Percentiles rank a stretch among this genome's conserved stretches.
phyloP scores from a whole-genome alignment of 2,888 invertebrate species.

The Anarsia innoxiella region DNA sequence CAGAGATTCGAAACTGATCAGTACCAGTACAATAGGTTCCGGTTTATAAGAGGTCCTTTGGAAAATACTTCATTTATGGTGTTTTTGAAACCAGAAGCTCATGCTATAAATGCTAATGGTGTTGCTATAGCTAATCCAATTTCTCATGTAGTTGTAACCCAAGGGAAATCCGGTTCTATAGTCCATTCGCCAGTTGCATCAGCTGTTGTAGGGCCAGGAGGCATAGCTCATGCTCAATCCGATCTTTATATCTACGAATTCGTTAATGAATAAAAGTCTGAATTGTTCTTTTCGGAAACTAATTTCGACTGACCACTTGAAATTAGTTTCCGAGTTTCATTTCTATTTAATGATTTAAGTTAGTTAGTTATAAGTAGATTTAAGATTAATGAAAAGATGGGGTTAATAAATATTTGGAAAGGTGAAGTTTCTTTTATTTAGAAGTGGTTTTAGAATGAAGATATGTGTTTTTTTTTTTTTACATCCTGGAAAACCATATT shows the following conservation, averaged over 20 bases:
- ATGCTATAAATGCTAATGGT: constrained; percentile 78
- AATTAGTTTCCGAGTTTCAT: constrained; percentile 51
- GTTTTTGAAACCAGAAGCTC: constrained; percentile 78
- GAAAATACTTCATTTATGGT: constrained; percentile 36
- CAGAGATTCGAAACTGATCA: constrained; percentile 32
- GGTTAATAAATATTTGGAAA: no score
- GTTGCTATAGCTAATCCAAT: constrained; percentile 82
- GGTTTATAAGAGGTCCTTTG: constrained; percentile 35
- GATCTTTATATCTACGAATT: constrained; percentile 77
- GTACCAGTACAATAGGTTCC: constrained; percentile 46
- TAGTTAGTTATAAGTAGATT: no score
- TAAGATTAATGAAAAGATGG: no score
- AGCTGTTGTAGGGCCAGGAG: constrained; percentile 84
- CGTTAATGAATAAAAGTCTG: constrained; percentile 16
- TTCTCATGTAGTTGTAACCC: constrained; percentile 77
- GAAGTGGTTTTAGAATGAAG: no score
- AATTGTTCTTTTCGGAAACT: constrained; percentile 33
- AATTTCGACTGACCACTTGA: constrained; percentile 57
- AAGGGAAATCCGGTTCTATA: constrained; percentile 77
- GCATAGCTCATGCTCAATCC: constrained; percentile 84
- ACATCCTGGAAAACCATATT: no score
- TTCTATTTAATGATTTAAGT: no score
- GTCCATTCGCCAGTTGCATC: constrained; percentile 80
- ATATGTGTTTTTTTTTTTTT: no score
- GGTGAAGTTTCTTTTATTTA: no score